Base-by-base conservation (phyloP, 2,888 invertebrate species). In the Lobophora halterata region DNA sequence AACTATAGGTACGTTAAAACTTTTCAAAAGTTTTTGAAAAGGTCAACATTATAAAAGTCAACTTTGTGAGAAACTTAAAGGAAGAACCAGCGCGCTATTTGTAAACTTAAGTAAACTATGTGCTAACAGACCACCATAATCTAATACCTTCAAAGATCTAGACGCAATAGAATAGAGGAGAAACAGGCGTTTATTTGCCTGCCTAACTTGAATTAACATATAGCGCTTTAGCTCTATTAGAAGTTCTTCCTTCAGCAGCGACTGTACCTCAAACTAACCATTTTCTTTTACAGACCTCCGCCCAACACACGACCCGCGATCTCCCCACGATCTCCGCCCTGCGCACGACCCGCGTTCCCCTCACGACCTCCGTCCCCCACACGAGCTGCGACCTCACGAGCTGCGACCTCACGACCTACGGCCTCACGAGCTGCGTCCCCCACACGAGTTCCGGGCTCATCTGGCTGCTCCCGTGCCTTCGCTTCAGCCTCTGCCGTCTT, bases 401-500 rank as follows among this genome's bases (percentile, higher is more conserved):
- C 36, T 82, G 13, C 71, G 83, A 3, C 58, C 66, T n/a, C 71
- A n/a, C n/a, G n/a, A n/a, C n/a, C n/a, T n/a, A n/a, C n/a, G n/a
- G n/a, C 62, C 61, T 5, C 51, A 31, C 1, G 83, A 82, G 9
- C 36, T 82, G 13, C 71, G 83, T 4, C 58, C 66, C 7, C 71
- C 68, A 23, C 83, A 80, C 52, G 86, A 86, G 64, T 86, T 71
- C 69, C 64, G 86, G 2, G 34, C 30, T 58, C 65, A 21, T 49
- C 61, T 12, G 74, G 64, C 58, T n/a, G n/a, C n/a, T 54, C 70
- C 40, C 51, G 79, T 79, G 6, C 77, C 80, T 0, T 79, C 83
- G 1, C 59, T 85, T 11, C 87, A 86, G 55, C 78, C 86, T 0
- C 61, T 86, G 18, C 78, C 86, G 3, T 86, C 86, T 74, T 87